phyloP scores from a whole-genome alignment of 2,797 vertebrate genomes.

The Cetoscarus ocellatus region DNA sequence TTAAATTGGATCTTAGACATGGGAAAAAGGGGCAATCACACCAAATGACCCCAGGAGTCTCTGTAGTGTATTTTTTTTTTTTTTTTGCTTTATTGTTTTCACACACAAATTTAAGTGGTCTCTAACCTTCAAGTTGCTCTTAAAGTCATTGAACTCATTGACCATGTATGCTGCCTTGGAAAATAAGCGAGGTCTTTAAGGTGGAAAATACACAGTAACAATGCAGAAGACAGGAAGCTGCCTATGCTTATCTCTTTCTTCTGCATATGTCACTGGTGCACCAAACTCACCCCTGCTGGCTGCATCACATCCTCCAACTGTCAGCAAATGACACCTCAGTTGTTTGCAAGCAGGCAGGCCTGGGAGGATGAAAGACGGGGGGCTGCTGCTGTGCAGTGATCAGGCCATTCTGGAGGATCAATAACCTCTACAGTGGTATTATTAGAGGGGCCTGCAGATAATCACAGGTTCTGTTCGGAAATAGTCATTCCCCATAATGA shows the following conservation, averaged over 20 bases:
- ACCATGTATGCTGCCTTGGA: too few relatives aligned
- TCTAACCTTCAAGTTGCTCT: too few relatives aligned
- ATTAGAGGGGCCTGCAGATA: constrained; percentile 59
- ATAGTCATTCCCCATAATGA: constrained; percentile 64
- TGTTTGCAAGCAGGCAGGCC: constrained; percentile 20
- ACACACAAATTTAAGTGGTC: too few relatives aligned
- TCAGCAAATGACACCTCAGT: constrained; percentile 49
- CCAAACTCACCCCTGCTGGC: constrained; percentile 28
- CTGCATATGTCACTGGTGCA: constrained; percentile 14
- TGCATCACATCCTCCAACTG: constrained; percentile 22
- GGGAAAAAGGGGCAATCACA: too few relatives aligned
- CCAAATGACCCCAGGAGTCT: too few relatives aligned
- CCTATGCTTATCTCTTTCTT: constrained; percentile 20
- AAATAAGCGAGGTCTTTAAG: too few relatives aligned
- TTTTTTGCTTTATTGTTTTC: too few relatives aligned
- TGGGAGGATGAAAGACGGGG: not conserved
- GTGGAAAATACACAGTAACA: not conserved
- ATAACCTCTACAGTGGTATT: constrained; percentile 64
- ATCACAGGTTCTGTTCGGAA: constrained; percentile 64
- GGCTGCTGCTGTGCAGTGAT: constrained; percentile 28
- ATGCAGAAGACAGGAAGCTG: constrained; percentile 20
- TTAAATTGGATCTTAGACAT: too few relatives aligned
- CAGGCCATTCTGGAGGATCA: constrained; percentile 63
- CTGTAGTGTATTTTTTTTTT: too few relatives aligned
- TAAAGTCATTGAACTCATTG: too few relatives aligned